These are phyloP conservation scores for Agriopis marginaria DNA, from an alignment of 2,888 invertebrate species.

Conservation along the genomic window DNA sequence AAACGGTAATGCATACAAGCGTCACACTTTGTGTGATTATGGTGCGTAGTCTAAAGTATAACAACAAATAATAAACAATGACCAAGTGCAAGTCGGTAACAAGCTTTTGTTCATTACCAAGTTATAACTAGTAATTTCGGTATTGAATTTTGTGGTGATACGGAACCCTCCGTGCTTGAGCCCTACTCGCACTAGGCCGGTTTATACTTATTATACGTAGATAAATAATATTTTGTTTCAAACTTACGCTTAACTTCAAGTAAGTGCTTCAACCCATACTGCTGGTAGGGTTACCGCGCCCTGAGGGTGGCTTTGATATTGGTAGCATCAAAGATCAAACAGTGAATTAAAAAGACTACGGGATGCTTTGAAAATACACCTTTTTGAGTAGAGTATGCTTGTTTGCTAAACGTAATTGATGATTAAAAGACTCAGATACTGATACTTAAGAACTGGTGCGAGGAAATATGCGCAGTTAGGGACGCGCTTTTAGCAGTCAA, in stretches of 20 bases:
- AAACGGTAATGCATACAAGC: too few species aligned
- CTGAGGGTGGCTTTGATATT: conserved; percentile 72
- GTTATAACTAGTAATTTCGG: too few species aligned
- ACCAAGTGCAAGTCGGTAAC: too few species aligned
- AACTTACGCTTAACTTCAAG: neutral
- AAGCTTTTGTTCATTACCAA: too few species aligned
- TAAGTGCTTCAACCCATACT: conserved; percentile 12
- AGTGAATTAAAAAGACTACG: conserved; percentile 64
- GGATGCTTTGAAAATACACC: conserved; percentile 50
- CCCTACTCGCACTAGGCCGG: too few species aligned
- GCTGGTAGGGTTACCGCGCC: conserved; percentile 40
- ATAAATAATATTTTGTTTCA: neutral
- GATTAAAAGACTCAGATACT: conserved; percentile 45
- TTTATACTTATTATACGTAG: neutral
- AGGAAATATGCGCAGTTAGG: neutral
- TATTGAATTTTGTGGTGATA: too few species aligned
- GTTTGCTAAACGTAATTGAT: conserved; percentile 44
- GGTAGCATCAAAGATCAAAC: conserved; percentile 74
- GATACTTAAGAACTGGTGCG: neutral
- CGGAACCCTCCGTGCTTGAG: too few species aligned
- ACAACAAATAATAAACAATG: too few species aligned
- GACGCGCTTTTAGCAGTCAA: neutral
- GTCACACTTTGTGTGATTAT: too few species aligned
- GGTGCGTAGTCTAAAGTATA: too few species aligned
- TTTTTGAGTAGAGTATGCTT: conserved; percentile 47